Base-by-base conservation (phyloP, 2,888 invertebrate genomes). In the Cryptus viduatorius region DNA sequence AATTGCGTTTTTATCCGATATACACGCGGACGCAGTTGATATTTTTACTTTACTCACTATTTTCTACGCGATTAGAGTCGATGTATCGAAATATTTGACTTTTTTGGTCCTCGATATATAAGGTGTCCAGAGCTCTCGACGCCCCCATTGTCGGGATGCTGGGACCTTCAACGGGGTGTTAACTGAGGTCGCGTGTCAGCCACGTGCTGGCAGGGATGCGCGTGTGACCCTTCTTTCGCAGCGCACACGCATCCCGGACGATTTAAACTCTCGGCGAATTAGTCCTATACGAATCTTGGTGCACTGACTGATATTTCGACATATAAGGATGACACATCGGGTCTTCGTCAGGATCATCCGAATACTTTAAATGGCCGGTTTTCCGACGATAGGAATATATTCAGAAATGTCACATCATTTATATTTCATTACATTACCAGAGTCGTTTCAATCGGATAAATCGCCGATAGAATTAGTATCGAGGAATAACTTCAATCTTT, bases 121-220 rank as follows among this genome's bases (percentile, higher is more conserved):
- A 90, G 87, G 87, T 89, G 89, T 82, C 86, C 16, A 46, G 59
- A 67, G 59, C 64, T 80, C 48, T 77, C 48, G 77, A 77, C n/a
- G 75, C 68, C 16, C 46, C 16, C 46, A 24, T 64, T 64, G 79
- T 77, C 79, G 29, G 56, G 68, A 65, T 68, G 80, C 46, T 76
- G 44, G 65, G 69, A 64, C 12, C 69, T 29, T 19, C 44, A n/a
- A 14, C 31, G 68, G 71, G 77, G 86, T 81, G 90, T 82, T 90
- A 91, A 90, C 90, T 88, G 90, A 83, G 78, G 79, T 75, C 91
- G 87, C 91, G 91, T 91, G 91, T 85, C 89, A 31, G 89, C 69
- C 91, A 90, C 91, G 91, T 90, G 91, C 83, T 87, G 53, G 44
- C 68, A 77, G 77, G 72, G 86, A 79, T 53, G 79, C 85, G 82